A percentile compares a stretch with the other conserved stretches of the same genome.
phyloP scores from a whole-genome alignment of 2,888 invertebrate species.

The Nomada hirtipes region DNA sequence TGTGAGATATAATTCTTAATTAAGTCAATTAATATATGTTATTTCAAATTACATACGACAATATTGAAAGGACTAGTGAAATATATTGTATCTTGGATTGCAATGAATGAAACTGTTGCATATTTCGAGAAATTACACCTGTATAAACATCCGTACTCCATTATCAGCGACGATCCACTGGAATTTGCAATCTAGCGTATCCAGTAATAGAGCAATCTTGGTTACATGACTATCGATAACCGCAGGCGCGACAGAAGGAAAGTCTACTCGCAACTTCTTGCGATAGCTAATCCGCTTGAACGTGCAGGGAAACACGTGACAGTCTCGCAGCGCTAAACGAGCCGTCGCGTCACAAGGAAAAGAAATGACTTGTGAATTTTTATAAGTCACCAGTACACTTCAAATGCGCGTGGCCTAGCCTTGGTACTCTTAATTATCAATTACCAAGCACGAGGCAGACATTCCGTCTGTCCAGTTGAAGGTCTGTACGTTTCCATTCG shows the following conservation, averaged over 20 bases:
- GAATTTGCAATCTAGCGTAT: neutral
- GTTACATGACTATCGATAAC: neutral
- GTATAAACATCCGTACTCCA: too few species aligned
- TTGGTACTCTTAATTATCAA: conserved; percentile 23
- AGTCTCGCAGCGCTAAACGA: neutral
- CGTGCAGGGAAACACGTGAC: conserved; percentile 20
- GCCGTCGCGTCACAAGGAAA: conserved; percentile 16
- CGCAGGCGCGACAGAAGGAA: conserved; percentile 13
- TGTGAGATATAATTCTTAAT: too few species aligned
- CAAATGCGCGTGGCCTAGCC: neutral
- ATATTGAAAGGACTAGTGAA: too few species aligned
- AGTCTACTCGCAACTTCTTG: conserved; percentile 16
- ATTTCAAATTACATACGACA: too few species aligned
- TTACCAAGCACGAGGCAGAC: conserved; percentile 2
- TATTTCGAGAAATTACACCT: too few species aligned
- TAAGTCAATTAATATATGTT: too few species aligned
- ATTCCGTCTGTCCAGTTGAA: neutral
- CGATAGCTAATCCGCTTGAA: neutral
- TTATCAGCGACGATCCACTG: neutral
- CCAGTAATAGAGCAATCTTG: conserved; percentile 8
- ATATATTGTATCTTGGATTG: too few species aligned
- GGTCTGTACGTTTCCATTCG: neutral
- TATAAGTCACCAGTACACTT: neutral
- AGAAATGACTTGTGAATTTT: neutral
- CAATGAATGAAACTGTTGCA: too few species aligned